Percentiles rank a stretch among this genome's conserved stretches.
Evolutionary conservation across 2,888 invertebrate species (phyloP).

Genomic region (Pachliopta kotzebuea): DNA sequence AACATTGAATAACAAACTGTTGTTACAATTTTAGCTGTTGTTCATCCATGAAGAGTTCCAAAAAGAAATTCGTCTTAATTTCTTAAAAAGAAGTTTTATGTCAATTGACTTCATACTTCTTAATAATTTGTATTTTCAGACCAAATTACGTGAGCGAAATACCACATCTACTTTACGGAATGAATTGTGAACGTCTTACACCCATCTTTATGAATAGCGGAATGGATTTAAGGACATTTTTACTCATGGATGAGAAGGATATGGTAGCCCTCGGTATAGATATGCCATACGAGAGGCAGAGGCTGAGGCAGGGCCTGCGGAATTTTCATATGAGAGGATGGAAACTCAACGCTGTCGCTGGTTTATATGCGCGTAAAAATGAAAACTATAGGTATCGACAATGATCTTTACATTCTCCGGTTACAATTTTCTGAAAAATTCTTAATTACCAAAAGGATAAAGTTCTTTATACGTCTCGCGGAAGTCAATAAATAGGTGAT

Average conservation of each 20-base stretch:
- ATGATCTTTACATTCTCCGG: not conserved
- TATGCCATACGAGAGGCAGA: conserved; percentile 80
- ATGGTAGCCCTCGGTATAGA: conserved; percentile 79
- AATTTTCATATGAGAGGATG: conserved; percentile 81
- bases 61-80: no score
- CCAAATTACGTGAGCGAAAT: conserved; percentile 77
- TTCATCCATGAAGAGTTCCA: no score
- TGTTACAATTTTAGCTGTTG: no score
- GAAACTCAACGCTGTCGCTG: conserved; percentile 69
- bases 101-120: not conserved
- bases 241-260: conserved; percentile 79
- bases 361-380: conserved; percentile 60
- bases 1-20: no score
- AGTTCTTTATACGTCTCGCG: no score
- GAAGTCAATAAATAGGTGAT: no score
- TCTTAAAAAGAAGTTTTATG: no score
- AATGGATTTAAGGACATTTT: conserved; percentile 78
- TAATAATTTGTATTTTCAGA: conserved; percentile 49
- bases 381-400: conserved; percentile 58
- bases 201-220: conserved; percentile 66
- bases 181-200: conserved; percentile 78
- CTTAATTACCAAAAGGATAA: no score
- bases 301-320: conserved; percentile 75
- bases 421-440: no score
- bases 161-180: conserved; percentile 78